Evolutionary conservation across 1,140 invertebrate genomes (phyloP).

Genomic region (Apolygus lucorum): DNA sequence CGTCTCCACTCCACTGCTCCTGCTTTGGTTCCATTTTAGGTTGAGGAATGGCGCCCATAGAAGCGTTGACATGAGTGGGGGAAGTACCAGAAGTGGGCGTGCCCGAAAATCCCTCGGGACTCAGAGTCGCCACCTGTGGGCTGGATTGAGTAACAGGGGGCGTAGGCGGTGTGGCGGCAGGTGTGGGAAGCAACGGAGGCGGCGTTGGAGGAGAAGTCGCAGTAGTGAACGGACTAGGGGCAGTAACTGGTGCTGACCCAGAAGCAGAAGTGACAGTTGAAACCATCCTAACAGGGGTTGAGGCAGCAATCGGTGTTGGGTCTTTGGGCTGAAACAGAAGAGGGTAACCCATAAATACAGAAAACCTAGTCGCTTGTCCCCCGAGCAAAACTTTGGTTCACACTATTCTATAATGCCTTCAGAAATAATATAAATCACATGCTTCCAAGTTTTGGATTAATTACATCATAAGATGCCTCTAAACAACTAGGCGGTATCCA

Average conservation of each 20-base stretch:
- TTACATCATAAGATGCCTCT: too few species aligned
- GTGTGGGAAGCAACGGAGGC: constrained; percentile 6
- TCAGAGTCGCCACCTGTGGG: too few species aligned
- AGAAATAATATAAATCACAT: too few species aligned
- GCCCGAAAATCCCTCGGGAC: too few species aligned
- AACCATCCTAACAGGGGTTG: background rate
- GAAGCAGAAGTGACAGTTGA: background rate
- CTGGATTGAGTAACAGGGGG: background rate
- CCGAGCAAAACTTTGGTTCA: too few species aligned
- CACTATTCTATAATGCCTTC: too few species aligned
- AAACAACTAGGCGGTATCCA: too few species aligned
- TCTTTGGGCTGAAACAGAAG: background rate
- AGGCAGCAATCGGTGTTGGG: background rate
- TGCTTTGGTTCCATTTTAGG: constrained; percentile 10
- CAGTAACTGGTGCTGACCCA: too few species aligned
- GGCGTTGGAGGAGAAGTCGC: background rate
- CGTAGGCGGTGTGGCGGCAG: background rate
- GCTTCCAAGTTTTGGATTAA: too few species aligned
- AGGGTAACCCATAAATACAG: too few species aligned
- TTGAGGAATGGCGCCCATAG: background rate
- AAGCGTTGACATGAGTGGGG: background rate
- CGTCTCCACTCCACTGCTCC: constrained; percentile 16
- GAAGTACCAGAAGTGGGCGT: background rate
- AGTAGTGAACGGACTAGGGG: background rate
- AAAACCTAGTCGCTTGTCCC: too few species aligned